Evolutionary conservation across 2,113 vertebrate species (phyloP), one percentile per base, ranked within the genome.

Genomic region (Melanerpes formicivorus): DNA sequence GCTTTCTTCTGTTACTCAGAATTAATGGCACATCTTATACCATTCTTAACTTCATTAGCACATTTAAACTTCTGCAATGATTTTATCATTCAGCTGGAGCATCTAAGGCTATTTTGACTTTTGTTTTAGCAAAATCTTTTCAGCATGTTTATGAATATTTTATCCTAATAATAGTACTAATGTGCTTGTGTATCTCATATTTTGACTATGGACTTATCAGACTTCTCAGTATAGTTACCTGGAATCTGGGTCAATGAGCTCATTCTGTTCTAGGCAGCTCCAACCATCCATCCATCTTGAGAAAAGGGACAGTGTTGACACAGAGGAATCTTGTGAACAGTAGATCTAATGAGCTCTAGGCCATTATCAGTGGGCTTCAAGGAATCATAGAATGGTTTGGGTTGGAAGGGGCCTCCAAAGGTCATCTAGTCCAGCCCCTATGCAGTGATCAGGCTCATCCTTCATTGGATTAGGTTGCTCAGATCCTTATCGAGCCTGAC

Each of bases 201-300:
- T 90, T 86, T 70, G 52, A 27, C 16, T 55, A 5, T 52, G 27
- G 18, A 18, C 3, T 56, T 87, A 37, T 5, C 63, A 62, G 30
- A 48, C 11, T 56, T 44, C 18, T 63, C 23, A 7, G 25, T 78
- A 34, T 71, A 54, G 14, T 42, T 87, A 52, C 23, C 11, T 62
- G 64, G 18, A 40, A 55, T 11, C 8, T 82, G 50, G 18, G 17
- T 78, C 63, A 91, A 14, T 0, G 0, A 90, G n/a, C 34, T 91
- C 1, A 0, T 60, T 84, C 6, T 34, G 34, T 76, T 89, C 22
- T 58, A 32, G 27, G 52, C 34, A 72, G 30, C 14, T 77, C 15
- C 0, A 1, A 82, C 22, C 50, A 16, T 44, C 42, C 42, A 15
- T 30, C 32, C 0, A 0, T 78, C 32, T 52, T 52, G 50, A 50